These are phyloP conservation scores for Itoplectis maculator DNA, from an alignment of 2,888 invertebrate genomes.

Conservation along the genomic window DNA sequence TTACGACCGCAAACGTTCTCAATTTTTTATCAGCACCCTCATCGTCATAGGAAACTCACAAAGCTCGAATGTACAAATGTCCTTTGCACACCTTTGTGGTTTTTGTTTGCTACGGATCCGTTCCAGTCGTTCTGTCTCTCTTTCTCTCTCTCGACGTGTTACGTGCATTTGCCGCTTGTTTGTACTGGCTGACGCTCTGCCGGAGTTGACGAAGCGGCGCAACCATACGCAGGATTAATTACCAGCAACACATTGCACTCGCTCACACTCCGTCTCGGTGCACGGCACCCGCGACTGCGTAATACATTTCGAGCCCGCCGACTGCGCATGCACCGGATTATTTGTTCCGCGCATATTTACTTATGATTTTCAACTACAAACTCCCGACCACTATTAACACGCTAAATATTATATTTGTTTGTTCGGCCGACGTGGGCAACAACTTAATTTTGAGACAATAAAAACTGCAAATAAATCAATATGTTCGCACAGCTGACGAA, in stretches of 20 bases:
- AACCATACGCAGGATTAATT: conserved; percentile 58
- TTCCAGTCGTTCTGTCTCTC: no score
- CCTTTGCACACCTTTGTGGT: conserved; percentile 41
- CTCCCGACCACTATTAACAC: neutral
- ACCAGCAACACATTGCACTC: conserved; percentile 39
- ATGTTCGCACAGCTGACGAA: neutral
- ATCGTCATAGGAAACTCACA: neutral
- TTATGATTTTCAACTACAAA: conserved; percentile 13
- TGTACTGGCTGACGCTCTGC: conserved; percentile 13
- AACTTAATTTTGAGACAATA: neutral
- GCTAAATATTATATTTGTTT: neutral
- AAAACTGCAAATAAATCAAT: neutral
- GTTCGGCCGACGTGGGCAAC: neutral
- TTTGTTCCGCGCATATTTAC: conserved; percentile 35
- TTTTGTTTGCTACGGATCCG: conserved; percentile 30
- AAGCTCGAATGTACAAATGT: neutral
- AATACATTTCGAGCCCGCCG: conserved; percentile 32
- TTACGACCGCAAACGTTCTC: neutral
- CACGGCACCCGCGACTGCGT: conserved; percentile 14
- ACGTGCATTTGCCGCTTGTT: conserved; percentile 34
- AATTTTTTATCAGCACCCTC: neutral
- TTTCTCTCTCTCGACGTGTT: conserved; percentile 12
- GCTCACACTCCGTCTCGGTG: neutral
- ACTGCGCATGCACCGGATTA: conserved; percentile 11
- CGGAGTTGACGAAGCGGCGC: conserved; percentile 52